Percentiles rank a stretch among this genome's conserved stretches.
phyloP scores from a whole-genome alignment of 1,140 invertebrate genomes.

The Charaxes varanes region DNA sequence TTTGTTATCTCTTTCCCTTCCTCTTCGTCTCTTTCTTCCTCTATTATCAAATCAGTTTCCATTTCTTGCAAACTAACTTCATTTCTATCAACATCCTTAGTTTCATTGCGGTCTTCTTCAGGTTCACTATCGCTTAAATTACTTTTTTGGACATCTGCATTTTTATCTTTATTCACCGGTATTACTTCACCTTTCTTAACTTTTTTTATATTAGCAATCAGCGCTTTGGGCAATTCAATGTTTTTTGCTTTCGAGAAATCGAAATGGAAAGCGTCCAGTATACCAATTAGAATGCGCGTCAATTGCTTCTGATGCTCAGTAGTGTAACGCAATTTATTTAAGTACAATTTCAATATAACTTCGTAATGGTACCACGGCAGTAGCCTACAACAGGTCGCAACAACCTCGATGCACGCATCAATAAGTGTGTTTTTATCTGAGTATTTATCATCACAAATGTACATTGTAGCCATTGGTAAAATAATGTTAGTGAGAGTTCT shows the following conservation, averaged over 20 bases:
- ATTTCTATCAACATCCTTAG: constrained; percentile 35
- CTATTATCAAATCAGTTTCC: constrained; percentile 37
- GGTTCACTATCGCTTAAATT: constrained; percentile 24
- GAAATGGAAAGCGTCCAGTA: constrained; percentile 95
- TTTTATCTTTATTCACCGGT: constrained; percentile 3
- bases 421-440: constrained; percentile 85
- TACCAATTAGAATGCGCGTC: constrained; percentile 85
- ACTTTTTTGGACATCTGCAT: constrained; percentile 6
- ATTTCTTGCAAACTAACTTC: constrained; percentile 33
- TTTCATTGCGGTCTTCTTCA: constrained; percentile 32
- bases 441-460: constrained; percentile 86
- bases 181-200: constrained; percentile 10
- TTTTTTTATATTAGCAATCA: constrained; percentile 37
- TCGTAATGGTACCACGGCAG: constrained; percentile 93
- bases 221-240: constrained; percentile 51
- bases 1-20: constrained; percentile 47
- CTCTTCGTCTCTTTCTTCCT: constrained; percentile 45
- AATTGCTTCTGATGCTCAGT: constrained; percentile 87
- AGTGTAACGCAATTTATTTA: constrained; percentile 81
- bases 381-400: constrained; percentile 83
- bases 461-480: constrained; percentile 87
- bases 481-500: constrained; percentile 88
- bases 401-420: constrained; percentile 86
- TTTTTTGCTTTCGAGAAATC: constrained; percentile 82
- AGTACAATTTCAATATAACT: constrained; percentile 85